Conservation (phyloP, 2,888 invertebrate species). For the Caenorhabditis sinica region DNA sequence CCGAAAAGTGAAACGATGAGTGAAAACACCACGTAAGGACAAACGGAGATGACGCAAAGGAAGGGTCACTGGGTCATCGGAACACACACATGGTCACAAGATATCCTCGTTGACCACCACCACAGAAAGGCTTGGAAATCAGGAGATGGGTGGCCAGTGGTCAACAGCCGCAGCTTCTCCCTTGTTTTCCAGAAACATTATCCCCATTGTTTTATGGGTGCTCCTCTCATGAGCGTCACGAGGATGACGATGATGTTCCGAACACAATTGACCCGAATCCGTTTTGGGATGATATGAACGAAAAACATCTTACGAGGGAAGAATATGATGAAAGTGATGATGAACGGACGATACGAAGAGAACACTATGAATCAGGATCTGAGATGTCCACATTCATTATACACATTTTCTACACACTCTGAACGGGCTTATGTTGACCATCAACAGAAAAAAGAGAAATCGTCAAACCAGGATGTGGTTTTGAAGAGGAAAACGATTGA, state of each 20-base stretch:
- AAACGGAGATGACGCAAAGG: slow-evolving; percentile 56
- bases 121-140: slow-evolving; percentile 49
- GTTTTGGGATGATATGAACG: slow-evolving; percentile 15
- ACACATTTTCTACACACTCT: slow-evolving; percentile 15
- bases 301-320: slow-evolving; percentile 48
- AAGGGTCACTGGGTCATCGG: slow-evolving; percentile 63
- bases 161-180: slow-evolving; percentile 11
- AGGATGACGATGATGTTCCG: slow-evolving; percentile 55
- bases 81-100: slow-evolving; percentile 59
- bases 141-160: slow-evolving; percentile 21
- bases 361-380: slow-evolving; percentile 29
- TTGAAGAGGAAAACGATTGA: neutral
- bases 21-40: slow-evolving; percentile 45
- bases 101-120: slow-evolving; percentile 37
- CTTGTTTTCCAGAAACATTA: slow-evolving; percentile 16
- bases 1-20: slow-evolving; percentile 17
- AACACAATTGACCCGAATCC: slow-evolving; percentile 58
- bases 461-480: slow-evolving; percentile 22
- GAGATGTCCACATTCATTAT: slow-evolving; percentile 2
- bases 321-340: slow-evolving; percentile 24
- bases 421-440: slow-evolving; percentile 10
- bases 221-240: slow-evolving; percentile 42
- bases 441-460: neutral
- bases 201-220: slow-evolving; percentile 44
- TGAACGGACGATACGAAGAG: slow-evolving; percentile 4